Base-by-base conservation (phyloP, 23 tunicate species). In the Corella eumyota region DNA sequence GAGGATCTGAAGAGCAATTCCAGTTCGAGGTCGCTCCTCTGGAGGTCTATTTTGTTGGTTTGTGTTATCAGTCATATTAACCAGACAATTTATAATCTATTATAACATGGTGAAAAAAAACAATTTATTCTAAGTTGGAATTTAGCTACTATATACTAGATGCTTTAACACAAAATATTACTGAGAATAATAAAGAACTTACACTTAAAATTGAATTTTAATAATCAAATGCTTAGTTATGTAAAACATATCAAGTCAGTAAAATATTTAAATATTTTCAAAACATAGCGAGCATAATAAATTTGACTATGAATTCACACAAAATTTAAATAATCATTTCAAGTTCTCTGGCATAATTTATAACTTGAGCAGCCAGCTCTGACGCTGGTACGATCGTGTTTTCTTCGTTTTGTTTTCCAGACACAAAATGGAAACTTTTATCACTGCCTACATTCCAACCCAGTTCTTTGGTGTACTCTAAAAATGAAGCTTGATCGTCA, bases 291-390 rank as follows among this genome's bases (percentile, higher is more conserved):
- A n/a, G n/a, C n/a, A n/a, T n/a, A n/a, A n/a, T n/a, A n/a, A n/a
- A n/a, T n/a, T n/a, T n/a, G n/a, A n/a, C n/a, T n/a, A n/a, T n/a
- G n/a, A n/a, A n/a, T n/a, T n/a, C n/a, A n/a, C n/a, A n/a, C n/a
- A n/a, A n/a, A n/a, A n/a, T n/a, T 58, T 58, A 88, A 67, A 90
- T 81, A 27, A 90, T 90, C 91, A 81, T 90, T 75, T 90, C 97
- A 22, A 90, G 84, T 71, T 90, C 97, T 50, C 84, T 64, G 58
- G 97, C 97, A 70, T 90, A 90, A 27, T 77, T 80, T 6, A 90
- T 70, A 50, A 90, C 77, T 50, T 88, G 96, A 0, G 61, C 32
- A n/a, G 96, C 96, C 23, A 88, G 55, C 20, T 88, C 96, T 37
- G 61, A 66, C 15, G 96, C 66, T 28, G 96, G 87, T 35, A 88